Base-by-base conservation (phyloP, 2,797 vertebrate species). In the Anguilla marmorata region DNA sequence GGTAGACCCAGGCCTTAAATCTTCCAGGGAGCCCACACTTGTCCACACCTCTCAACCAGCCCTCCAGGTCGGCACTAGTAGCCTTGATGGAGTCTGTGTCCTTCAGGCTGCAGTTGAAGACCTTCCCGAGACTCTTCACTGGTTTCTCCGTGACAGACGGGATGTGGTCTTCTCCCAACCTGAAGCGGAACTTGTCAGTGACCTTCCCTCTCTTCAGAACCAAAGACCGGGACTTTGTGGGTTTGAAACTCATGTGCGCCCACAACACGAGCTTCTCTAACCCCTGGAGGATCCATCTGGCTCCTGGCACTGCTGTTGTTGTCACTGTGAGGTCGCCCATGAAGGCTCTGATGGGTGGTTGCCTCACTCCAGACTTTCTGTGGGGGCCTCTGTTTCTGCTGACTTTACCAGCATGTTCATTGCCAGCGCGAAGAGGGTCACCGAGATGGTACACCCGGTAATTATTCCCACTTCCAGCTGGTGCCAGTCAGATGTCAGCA, bases 341-440 rank as follows among this genome's bases (percentile, higher is more conserved):
- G n/a, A 84, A 84, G 45, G 80, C 37, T 84, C 80, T n/a, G 14
- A 84, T 84, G 37, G 45, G 80, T 2, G 37, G 63, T 69, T 69
- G 63, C n/a, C 63, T 69, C 24, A 69, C 63, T 69, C 63, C 63
- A 27, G 63, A 69, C 24, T 69, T 69, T 3, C 63, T 69, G 24
- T 21, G 63, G 21, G 63, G 63, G 7, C 56, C 63, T 27, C n/a
- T 24, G 63, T 27, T 69, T 69, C 63, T 24, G 63, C 63, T 69
- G 19, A 24, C 63, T 69, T 69, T 21, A 69, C 63, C 24, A 69
- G 63, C 63, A 69, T 69, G 63, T 69, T 69, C 63, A 69, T 69
- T 69, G 63, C 63, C 63, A n/a, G 63, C 2, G 19, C 8, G 24
- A 69, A n/a, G 63, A 84, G 37, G 45, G 45, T 52, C 37, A 84